Percentiles rank a stretch among this genome's conserved stretches.
phyloP scores from a whole-genome alignment of 2,797 vertebrate genomes.

The Eremophila alpestris region DNA sequence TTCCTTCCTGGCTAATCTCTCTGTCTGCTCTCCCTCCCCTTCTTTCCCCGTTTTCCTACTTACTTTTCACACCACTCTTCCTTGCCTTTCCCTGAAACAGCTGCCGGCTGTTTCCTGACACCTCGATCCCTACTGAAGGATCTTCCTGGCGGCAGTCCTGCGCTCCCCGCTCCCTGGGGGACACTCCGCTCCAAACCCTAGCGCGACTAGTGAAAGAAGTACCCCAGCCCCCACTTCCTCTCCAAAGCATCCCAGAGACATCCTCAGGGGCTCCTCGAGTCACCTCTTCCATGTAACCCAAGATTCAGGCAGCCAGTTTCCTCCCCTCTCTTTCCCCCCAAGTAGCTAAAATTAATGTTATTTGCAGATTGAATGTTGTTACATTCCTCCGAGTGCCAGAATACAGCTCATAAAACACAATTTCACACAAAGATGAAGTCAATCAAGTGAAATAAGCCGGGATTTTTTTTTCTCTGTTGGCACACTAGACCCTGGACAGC shows the following conservation, averaged over 20 bases:
- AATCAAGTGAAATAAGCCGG: conserved; percentile 78
- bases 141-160: conserved; percentile 21
- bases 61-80: conserved; percentile 35
- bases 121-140: conserved; percentile 37
- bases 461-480: conserved; percentile 63
- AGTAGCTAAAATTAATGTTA: conserved; percentile 73
- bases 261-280: conserved; percentile 38
- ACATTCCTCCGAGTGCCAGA: conserved; percentile 69
- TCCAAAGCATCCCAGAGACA: conserved; percentile 39
- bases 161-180: conserved; percentile 5
- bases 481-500: conserved; percentile 72
- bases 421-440: conserved; percentile 78
- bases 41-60: neutral
- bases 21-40: neutral
- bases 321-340: conserved; percentile 37
- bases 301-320: conserved; percentile 26
- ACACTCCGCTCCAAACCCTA: neutral
- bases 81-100: conserved; percentile 4
- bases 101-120: conserved; percentile 40
- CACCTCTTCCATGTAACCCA: conserved; percentile 61
- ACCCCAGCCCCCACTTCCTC: conserved; percentile 48
- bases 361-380: conserved; percentile 70
- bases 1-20: conserved; percentile 2
- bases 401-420: conserved; percentile 75
- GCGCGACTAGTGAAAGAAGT: conserved; percentile 20